phyloP scores from a whole-genome alignment of 2,113 vertebrate species.

The Columba janthina region DNA sequence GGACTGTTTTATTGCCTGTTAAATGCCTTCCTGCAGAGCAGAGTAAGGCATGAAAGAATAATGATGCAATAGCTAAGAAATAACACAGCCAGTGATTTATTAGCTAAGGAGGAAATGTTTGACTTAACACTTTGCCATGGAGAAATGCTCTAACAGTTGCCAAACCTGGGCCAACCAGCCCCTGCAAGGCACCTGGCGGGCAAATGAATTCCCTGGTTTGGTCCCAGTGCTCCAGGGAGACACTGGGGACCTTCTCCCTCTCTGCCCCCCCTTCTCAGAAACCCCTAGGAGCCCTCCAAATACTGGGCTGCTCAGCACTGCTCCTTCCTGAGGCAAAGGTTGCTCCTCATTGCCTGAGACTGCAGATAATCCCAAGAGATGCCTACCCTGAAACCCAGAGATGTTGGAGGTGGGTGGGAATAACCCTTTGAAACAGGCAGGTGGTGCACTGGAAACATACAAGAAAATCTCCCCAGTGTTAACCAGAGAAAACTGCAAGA shows the following conservation, averaged over 20 bases:
- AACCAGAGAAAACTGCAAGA: background rate
- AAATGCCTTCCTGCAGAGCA: background rate
- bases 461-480: background rate
- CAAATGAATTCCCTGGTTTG: background rate
- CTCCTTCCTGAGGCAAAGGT: background rate
- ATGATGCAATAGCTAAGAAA: background rate
- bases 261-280: background rate
- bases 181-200: background rate
- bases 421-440: background rate
- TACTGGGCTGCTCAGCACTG: background rate
- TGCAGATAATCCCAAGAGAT: background rate
- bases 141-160: background rate
- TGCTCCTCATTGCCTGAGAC: background rate
- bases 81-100: background rate
- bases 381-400: background rate
- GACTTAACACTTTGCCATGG: background rate
- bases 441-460: accelerated
- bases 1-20: background rate
- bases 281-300: background rate
- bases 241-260: background rate
- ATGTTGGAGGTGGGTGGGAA: background rate
- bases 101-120: background rate
- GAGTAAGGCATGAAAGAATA: background rate
- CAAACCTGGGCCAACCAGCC: background rate
- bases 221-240: background rate